These are phyloP conservation scores for Agriopis aurantiaria DNA, from an alignment of 2,888 invertebrate species.

Conservation along the genomic window DNA sequence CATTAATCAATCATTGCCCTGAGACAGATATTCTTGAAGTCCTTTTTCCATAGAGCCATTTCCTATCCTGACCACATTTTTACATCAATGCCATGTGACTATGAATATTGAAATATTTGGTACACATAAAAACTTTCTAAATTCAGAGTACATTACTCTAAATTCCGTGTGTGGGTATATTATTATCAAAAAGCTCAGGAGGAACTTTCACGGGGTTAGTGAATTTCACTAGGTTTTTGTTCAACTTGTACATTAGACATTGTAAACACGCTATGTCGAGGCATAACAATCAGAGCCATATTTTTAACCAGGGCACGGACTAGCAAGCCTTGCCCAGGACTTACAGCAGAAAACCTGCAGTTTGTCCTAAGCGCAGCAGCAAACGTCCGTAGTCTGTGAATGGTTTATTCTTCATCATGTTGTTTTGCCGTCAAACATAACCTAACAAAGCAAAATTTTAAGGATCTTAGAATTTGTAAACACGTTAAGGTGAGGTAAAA, in stretches of 20 bases:
- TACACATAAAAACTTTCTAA: too few relatives aligned
- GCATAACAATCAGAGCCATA: conserved; percentile 82
- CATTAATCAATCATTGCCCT: too few relatives aligned
- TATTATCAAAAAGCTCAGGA: too few relatives aligned
- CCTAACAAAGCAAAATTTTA: conserved; percentile 16
- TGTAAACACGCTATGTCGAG: conserved; percentile 18
- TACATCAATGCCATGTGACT: too few relatives aligned
- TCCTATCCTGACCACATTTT: too few relatives aligned
- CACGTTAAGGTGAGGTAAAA: conserved; percentile 54
- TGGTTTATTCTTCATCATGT: conserved; percentile 86
- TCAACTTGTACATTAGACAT: background rate
- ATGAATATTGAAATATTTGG: too few relatives aligned
- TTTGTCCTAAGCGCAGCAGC: conserved; percentile 60
- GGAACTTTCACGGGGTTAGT: too few relatives aligned
- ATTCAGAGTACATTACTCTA: too few relatives aligned
- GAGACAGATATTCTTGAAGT: too few relatives aligned
- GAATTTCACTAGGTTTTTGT: too few relatives aligned
- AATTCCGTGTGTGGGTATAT: too few relatives aligned
- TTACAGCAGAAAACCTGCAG: conserved; percentile 80
- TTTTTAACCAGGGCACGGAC: conserved; percentile 82
- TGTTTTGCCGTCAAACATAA: conserved; percentile 30
- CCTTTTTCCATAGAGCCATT: too few relatives aligned
- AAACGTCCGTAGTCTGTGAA: conserved; percentile 84
- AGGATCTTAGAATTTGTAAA: conserved; percentile 5
- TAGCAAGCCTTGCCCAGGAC: conserved; percentile 59